Percentiles rank a stretch among this genome's conserved stretches.
phyloP scores from a whole-genome alignment of 2,113 vertebrate genomes.

The Syrmaticus mikado region DNA sequence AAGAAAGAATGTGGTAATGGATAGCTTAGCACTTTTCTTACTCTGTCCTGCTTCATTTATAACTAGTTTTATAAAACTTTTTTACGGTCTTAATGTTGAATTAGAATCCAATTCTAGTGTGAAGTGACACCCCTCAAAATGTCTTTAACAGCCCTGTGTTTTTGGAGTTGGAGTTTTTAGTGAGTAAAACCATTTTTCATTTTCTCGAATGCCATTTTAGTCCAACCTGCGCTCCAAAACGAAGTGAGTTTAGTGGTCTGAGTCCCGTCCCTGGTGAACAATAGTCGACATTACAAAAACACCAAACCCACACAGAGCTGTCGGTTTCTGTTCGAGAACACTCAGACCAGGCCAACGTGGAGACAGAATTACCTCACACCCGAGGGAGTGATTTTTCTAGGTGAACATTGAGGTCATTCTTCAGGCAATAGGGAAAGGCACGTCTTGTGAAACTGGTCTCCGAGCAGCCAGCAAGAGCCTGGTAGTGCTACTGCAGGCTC shows the following conservation, averaged over 20 bases:
- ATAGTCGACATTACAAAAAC: background rate
- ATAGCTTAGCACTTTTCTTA: background rate
- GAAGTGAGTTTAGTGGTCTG: background rate
- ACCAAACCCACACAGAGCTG: background rate
- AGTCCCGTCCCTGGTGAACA: background rate
- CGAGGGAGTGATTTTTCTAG: slow-evolving; percentile 9
- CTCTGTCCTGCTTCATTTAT: background rate
- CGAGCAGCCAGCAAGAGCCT: background rate
- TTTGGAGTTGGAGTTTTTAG: background rate
- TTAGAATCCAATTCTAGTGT: background rate
- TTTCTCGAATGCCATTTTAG: background rate
- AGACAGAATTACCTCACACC: slow-evolving; percentile 14
- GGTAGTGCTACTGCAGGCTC: background rate
- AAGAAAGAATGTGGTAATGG: background rate
- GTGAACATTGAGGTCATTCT: slow-evolving; percentile 22
- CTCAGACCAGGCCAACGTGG: background rate
- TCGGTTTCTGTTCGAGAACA: background rate
- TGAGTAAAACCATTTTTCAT: background rate
- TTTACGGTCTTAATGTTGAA: background rate
- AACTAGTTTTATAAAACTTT: background rate
- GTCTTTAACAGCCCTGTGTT: background rate
- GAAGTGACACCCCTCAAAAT: background rate
- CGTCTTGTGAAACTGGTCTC: slow-evolving; percentile 18
- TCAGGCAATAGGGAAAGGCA: slow-evolving; percentile 35
- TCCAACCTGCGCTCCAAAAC: background rate